Conservation (phyloP, 1,140 invertebrate genomes). For the Plodia interpunctella region DNA sequence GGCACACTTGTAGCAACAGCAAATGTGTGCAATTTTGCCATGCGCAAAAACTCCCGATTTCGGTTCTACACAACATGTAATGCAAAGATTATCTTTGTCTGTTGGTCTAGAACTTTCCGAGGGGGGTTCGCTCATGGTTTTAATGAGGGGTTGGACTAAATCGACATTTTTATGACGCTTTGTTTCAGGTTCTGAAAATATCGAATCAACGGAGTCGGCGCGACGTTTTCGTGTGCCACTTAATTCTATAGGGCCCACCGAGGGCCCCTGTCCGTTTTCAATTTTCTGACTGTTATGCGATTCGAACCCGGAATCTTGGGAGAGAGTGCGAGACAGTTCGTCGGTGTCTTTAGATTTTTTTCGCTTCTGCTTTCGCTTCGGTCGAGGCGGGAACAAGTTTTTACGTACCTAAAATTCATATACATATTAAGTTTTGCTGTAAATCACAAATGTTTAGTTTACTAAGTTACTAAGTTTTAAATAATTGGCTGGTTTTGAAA, state of each 20-base stretch:
- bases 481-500: neutral
- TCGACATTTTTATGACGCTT: neutral
- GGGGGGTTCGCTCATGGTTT: constrained; percentile 55
- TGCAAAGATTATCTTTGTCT: constrained; percentile 73
- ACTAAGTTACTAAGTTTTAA: too few relatives aligned
- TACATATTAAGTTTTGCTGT: neutral
- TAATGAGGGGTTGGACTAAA: constrained; percentile 38
- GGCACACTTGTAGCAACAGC: constrained; percentile 83
- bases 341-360: constrained; percentile 28
- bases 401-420: constrained; percentile 78
- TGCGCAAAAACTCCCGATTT: constrained; percentile 83
- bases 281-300: constrained; percentile 40
- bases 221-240: constrained; percentile 29
- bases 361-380: constrained; percentile 67
- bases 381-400: constrained; percentile 81
- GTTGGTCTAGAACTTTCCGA: constrained; percentile 30
- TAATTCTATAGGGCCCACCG: neutral
- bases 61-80: constrained; percentile 78
- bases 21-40: constrained; percentile 80
- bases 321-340: constrained; percentile 24
- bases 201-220: constrained; percentile 37
- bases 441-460: neutral
- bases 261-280: neutral
- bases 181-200: constrained; percentile 22
- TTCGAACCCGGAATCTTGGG: constrained; percentile 45